phyloP scores from a whole-genome alignment of 2,888 invertebrate genomes.

The Dorcus parallelipipedus region DNA sequence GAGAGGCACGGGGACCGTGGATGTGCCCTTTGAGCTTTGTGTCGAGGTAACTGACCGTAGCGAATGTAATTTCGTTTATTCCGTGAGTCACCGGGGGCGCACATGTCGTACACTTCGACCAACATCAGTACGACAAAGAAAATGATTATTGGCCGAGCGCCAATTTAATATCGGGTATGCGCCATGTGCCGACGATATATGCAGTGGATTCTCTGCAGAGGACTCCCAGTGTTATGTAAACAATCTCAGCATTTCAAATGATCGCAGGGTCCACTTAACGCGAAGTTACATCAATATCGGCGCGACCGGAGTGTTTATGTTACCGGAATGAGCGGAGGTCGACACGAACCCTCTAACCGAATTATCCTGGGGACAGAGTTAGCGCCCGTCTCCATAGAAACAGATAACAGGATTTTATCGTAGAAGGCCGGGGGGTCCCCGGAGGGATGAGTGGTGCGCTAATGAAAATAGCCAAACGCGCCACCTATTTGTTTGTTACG shows the following conservation, averaged over 20 bases:
- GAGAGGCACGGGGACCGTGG: not conserved
- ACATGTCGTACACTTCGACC: constrained; percentile 7
- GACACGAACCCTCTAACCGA: constrained; percentile 35
- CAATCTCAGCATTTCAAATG: constrained; percentile 31
- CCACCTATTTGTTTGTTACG: constrained; percentile 20
- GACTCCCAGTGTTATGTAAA: constrained; percentile 22
- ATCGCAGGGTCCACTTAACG: constrained; percentile 21
- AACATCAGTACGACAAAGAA: constrained; percentile 13
- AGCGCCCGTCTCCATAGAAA: constrained; percentile 35
- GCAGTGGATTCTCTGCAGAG: not conserved
- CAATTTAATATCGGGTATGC: constrained; percentile 24
- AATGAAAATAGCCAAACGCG: constrained; percentile 25
- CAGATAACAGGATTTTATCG: constrained; percentile 40
- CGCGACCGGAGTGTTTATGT: constrained; percentile 28
- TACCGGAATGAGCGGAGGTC: constrained; percentile 2
- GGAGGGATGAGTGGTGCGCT: constrained; percentile 10
- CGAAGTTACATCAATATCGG: constrained; percentile 26
- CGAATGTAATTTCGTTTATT: not conserved
- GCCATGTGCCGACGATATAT: constrained; percentile 15
- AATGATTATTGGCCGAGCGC: constrained; percentile 20
- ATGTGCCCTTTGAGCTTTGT: constrained; percentile 33
- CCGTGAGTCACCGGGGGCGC: constrained; percentile 29
- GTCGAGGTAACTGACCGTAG: constrained; percentile 44
- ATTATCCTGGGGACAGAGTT: constrained; percentile 35
- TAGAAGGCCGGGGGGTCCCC: constrained; percentile 24